phyloP scores from a whole-genome alignment of 1,140 invertebrate genomes.

The Subanguina moxae region DNA sequence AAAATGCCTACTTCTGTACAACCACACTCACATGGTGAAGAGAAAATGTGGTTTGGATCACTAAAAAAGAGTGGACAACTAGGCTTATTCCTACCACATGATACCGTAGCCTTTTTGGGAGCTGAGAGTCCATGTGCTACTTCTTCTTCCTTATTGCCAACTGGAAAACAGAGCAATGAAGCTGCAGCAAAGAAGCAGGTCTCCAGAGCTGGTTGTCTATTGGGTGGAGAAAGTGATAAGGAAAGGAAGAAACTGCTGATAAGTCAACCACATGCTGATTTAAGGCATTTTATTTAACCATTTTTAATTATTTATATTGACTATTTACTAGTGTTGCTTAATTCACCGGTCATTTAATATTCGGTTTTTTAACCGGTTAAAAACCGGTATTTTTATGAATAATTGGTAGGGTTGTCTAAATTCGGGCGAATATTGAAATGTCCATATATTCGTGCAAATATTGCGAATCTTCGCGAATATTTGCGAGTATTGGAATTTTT shows the following conservation, averaged over 20 bases:
- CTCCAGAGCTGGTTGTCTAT: constrained; percentile 65
- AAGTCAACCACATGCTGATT: constrained; percentile 87
- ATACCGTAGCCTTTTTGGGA: constrained; percentile 79
- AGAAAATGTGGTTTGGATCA: constrained; percentile 76
- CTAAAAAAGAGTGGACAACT: constrained; percentile 73
- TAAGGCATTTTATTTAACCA: constrained; percentile 58
- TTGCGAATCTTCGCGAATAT: too few relatives aligned
- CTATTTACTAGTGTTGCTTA: too few relatives aligned
- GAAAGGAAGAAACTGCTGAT: constrained; percentile 69
- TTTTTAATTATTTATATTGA: too few relatives aligned
- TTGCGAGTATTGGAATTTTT: too few relatives aligned
- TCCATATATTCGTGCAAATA: too few relatives aligned
- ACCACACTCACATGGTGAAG: not conserved
- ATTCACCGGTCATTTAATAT: too few relatives aligned
- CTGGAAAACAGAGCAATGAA: constrained; percentile 9
- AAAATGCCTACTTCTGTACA: constrained; percentile 52
- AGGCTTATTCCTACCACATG: constrained; percentile 81
- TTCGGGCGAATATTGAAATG: too few relatives aligned
- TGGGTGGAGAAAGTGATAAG: constrained; percentile 69
- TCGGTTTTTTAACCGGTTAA: too few relatives aligned
- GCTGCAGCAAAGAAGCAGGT: constrained; percentile 65
- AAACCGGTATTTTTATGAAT: too few relatives aligned
- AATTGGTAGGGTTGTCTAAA: too few relatives aligned
- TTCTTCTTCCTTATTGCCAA: not conserved
- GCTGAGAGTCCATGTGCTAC: constrained; percentile 36